Evolutionary conservation across 2,888 invertebrate genomes (phyloP).

Genomic region (Helleia helle): DNA sequence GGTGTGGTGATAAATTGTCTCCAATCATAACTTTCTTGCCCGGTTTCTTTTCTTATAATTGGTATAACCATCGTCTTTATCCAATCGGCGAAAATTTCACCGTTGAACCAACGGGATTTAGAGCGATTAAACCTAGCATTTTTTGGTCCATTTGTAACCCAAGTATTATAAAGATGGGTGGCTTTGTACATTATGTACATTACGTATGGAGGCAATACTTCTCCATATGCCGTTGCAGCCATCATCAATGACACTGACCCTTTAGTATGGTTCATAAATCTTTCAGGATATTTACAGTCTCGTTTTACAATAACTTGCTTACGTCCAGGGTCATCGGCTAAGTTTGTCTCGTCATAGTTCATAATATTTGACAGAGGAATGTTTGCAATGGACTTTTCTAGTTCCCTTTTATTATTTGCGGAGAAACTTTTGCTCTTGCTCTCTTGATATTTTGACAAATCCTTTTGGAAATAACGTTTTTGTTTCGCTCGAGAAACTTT

Average conservation of each 20-base stretch:
- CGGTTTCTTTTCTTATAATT: neutral
- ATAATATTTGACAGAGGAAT: conserved; percentile 17
- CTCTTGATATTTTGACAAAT: neutral
- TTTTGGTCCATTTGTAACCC: conserved; percentile 36
- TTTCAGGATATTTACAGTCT: conserved; percentile 34
- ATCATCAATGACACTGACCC: conserved; percentile 34
- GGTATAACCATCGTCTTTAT: neutral
- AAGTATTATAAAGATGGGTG: conserved; percentile 32
- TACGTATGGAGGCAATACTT: conserved; percentile 32
- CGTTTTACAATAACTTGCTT: conserved; percentile 23
- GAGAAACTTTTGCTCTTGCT: neutral
- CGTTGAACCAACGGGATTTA: conserved; percentile 35
- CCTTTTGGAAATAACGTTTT: neutral
- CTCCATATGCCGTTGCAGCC: conserved; percentile 27
- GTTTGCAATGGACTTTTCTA: neutral
- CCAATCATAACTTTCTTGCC: neutral
- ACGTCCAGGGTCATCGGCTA: conserved; percentile 19
- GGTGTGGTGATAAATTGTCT: neutral
- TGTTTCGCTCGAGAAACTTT: no score
- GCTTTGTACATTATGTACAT: conserved; percentile 50
- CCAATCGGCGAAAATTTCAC: conserved; percentile 4
- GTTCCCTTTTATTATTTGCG: neutral
- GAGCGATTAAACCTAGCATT: conserved; percentile 27
- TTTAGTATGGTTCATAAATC: conserved; percentile 24
- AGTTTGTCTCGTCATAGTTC: conserved; percentile 18